Conservation (phyloP, 2,797 vertebrate species). For the Cryptoprocta ferox region DNA sequence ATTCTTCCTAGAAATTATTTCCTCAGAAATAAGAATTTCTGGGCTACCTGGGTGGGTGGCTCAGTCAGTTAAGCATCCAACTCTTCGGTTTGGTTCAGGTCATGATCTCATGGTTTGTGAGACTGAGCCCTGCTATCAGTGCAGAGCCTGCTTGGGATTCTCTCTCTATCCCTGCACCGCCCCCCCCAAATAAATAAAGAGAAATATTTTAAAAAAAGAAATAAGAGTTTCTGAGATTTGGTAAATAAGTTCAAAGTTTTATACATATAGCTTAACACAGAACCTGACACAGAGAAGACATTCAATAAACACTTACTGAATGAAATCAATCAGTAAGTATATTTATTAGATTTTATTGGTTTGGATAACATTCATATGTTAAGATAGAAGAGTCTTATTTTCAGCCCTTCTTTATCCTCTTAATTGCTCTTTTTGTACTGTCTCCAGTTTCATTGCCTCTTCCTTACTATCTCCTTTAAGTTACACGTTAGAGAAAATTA, state of each 20-base stretch:
- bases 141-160: no score
- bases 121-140: no score
- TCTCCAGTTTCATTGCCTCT: not conserved
- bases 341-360: not conserved
- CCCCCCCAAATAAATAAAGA: no score
- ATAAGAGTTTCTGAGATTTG: not conserved
- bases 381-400: not conserved
- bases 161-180: no score
- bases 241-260: not conserved
- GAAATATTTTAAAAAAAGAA: not conserved
- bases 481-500: not conserved
- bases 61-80: no score
- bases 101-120: no score
- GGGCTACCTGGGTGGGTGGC: no score
- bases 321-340: not conserved
- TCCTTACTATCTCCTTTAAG: not conserved
- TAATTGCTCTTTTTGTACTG: not conserved
- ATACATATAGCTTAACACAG: not conserved
- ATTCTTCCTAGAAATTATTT: not conserved
- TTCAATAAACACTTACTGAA: not conserved
- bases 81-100: no score
- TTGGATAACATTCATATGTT: not conserved
- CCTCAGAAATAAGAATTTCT: not conserved
- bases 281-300: not conserved
- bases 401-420: not conserved